These are phyloP conservation scores for Xiphophorus birchmanni DNA, from an alignment of 2,797 vertebrate genomes.

Conservation along the genomic window DNA sequence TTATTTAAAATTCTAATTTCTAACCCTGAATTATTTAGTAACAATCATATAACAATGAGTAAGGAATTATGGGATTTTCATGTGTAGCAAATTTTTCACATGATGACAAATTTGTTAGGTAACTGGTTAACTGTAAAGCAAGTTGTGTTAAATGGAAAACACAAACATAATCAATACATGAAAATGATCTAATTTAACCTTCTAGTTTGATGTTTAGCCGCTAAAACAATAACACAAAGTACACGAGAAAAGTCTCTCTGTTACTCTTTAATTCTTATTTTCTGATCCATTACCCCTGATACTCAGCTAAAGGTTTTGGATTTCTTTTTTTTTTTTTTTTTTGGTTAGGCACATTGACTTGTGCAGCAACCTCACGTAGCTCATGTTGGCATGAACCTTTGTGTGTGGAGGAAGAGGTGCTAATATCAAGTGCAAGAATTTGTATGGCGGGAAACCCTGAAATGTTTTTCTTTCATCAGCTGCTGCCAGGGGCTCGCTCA, in stretches of 20 bases:
- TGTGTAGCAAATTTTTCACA: not conserved
- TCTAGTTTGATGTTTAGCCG: conserved; percentile 23
- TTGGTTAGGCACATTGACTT: not conserved
- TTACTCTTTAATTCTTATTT: conserved; percentile 41
- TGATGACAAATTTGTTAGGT: not conserved
- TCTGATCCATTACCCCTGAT: conserved; percentile 10
- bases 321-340: conserved; percentile 5
- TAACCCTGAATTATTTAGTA: not conserved
- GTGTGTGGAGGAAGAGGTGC: conserved; percentile 61
- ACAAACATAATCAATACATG: not conserved
- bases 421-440: conserved; percentile 69
- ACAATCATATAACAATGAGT: not conserved
- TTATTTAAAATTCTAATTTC: not conserved
- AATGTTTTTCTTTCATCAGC: conserved; percentile 73
- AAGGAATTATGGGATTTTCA: not conserved
- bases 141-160: not conserved
- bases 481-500: conserved; percentile 52
- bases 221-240: conserved; percentile 23
- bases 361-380: conserved; percentile 38
- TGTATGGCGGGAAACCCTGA: conserved; percentile 69
- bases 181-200: not conserved
- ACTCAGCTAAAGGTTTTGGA: conserved; percentile 10
- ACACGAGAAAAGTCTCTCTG: conserved; percentile 36
- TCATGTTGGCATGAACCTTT: conserved; percentile 58
- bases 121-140: not conserved